phyloP scores from a whole-genome alignment of 2,113 vertebrate species.

The Pterocles gutturalis region DNA sequence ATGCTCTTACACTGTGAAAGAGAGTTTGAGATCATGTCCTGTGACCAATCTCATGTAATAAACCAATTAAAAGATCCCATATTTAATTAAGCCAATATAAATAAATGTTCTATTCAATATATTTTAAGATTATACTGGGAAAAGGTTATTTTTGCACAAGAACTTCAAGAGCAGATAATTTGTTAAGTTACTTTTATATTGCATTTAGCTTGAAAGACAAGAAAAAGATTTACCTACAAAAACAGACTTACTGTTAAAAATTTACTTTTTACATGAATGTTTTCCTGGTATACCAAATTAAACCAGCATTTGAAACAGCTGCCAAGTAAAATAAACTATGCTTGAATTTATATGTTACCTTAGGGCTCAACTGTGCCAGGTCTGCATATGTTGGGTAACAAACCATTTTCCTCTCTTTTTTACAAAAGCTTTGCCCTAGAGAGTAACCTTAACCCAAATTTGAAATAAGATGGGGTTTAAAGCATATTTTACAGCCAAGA shows the following conservation, averaged over 20 bases:
- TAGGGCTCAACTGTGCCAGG: constrained; percentile 33
- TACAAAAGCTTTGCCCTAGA: constrained; percentile 3
- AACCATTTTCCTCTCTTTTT: neutral
- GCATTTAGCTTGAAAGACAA: neutral
- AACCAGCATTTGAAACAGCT: constrained; percentile 64
- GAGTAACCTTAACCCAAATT: neutral
- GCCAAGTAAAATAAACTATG: constrained; percentile 81
- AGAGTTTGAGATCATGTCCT: neutral
- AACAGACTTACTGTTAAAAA: constrained; percentile 38
- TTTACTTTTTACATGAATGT: constrained; percentile 36
- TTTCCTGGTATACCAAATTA: constrained; percentile 66
- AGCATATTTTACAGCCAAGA: neutral
- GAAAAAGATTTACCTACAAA: constrained; percentile 50
- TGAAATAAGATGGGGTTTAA: neutral
- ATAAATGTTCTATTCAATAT: neutral
- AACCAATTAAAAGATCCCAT: neutral
- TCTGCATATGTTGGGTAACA: constrained; percentile 15
- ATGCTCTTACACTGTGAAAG: neutral
- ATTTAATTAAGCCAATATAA: neutral
- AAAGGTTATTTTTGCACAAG: neutral
- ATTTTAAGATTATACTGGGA: neutral
- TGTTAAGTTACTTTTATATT: constrained; percentile 17
- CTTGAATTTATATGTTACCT: constrained; percentile 67
- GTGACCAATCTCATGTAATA: neutral
- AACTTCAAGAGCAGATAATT: neutral